A percentile compares a stretch with the other conserved stretches of the same genome.
Conservation (phyloP, 2,113 vertebrate species). For the Protobothrops flavoviridis region DNA sequence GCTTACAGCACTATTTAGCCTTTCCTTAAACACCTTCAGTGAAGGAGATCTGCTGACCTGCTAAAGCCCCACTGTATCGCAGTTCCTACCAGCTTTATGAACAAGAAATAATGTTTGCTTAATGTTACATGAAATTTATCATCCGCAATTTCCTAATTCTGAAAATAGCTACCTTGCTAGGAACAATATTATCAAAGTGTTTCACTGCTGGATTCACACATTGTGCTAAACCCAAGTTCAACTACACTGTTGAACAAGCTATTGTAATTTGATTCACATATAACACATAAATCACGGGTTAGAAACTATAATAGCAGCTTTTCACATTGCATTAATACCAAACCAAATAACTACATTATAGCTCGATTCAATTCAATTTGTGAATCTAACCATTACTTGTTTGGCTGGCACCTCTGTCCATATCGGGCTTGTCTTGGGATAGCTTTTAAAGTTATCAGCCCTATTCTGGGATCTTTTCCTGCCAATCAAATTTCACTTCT, state of each 20-base stretch:
- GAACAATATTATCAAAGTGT: background rate
- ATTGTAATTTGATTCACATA: background rate
- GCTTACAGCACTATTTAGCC: background rate
- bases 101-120: background rate
- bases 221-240: background rate
- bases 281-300: background rate
- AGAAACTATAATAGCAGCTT: background rate
- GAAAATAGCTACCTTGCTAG: background rate
- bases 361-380: background rate
- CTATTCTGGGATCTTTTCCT: background rate
- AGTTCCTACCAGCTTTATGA: background rate
- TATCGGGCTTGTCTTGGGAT: background rate
- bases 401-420: background rate
- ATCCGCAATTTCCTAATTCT: background rate
- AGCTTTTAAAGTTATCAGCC: too few relatives aligned
- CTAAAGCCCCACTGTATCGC: too few relatives aligned
- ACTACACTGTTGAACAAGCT: background rate
- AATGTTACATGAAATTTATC: too few relatives aligned
- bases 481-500: background rate
- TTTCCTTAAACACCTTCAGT: background rate
- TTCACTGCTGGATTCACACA: background rate
- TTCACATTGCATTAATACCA: background rate
- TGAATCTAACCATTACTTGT: background rate
- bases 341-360: background rate
- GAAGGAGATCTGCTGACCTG: background rate